Evolutionary conservation across 2,113 vertebrate species (phyloP).

Genomic region (Pteruthius melanotis): DNA sequence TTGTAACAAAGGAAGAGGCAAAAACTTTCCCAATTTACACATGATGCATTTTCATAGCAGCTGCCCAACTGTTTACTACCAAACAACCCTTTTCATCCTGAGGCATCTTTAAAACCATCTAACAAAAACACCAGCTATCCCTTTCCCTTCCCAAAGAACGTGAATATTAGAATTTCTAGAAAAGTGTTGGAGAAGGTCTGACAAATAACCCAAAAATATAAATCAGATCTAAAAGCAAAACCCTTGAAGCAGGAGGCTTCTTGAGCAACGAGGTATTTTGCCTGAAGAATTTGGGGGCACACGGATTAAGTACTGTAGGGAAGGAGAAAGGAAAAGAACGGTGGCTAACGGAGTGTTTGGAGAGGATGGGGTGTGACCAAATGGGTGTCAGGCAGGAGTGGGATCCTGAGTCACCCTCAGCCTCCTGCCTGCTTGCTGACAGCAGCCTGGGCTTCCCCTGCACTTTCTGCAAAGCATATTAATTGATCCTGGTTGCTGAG

Average conservation of each 20-base stretch:
- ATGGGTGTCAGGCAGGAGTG: not conserved
- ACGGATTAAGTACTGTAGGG: accelerated
- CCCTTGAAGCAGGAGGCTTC: not conserved
- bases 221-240: constrained; percentile 1
- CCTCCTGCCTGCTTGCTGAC: constrained; percentile 34
- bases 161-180: not conserved
- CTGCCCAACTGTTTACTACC: not conserved
- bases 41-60: constrained; percentile 35
- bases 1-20: constrained; percentile 19
- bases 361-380: not conserved
- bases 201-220: not conserved
- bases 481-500: constrained; percentile 87
- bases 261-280: not conserved
- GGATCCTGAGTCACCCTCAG: constrained; percentile 42
- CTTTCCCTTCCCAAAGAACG: not conserved
- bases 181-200: not conserved
- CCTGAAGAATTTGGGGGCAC: not conserved
- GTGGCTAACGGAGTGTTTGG: not conserved
- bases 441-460: constrained; percentile 71
- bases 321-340: not conserved
- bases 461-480: constrained; percentile 81
- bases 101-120: constrained; percentile 7
- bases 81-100: not conserved
- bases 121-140: not conserved
- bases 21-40: constrained; percentile 72